Evolutionary conservation across 2,888 invertebrate species (phyloP), one percentile per base, ranked within the genome.

Genomic region (Phytoseiulus persimilis): DNA sequence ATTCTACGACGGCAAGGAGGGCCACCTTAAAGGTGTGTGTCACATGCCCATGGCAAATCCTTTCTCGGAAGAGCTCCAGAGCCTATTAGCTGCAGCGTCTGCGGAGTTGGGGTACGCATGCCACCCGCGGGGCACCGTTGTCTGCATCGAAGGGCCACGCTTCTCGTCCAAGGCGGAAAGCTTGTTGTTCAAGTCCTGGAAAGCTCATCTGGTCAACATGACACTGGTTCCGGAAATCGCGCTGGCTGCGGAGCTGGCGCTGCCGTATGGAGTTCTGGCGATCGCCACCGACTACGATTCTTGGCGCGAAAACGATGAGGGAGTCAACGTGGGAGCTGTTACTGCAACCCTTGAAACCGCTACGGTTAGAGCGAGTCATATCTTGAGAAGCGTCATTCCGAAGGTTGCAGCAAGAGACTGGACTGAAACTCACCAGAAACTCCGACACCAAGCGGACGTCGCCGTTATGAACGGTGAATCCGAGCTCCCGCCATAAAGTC

Each of bases 241-340:
- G 46, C 93, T 99, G 90, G 99, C 99, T 0, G 98, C 97, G 93
- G 99, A 99, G 94, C 95, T 91, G 0, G 98, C 98, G 0, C 93
- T 99, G 90, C 95, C 96, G 90, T 99, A 99, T 93, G 97, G 96
- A 0, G 95, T 96, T 0, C 94, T 99, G 32, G 99, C 97, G 0
- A 94, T 99, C 92, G 96, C 96, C 31, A 99, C 99, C 0, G 99
- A 99, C 93, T 99, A 98, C 92, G 99, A 99, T 93, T 98, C 98
- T 92, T 99, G 99, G 99, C 91, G 91, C 31, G 90, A 89, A 31
- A 91, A 91, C 31, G 90, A 89, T 32, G 94, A 94, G 65, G 95
- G 94, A 83, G 95, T 98, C 23, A 95, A 94, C 90, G 95, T 95
- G 32, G 93, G 93, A 83, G 95, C 95, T 92, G 98, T 98, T 0